These are phyloP conservation scores for Cottoperca gobio DNA, from an alignment of 2,797 vertebrate species.

Conservation along the genomic window DNA sequence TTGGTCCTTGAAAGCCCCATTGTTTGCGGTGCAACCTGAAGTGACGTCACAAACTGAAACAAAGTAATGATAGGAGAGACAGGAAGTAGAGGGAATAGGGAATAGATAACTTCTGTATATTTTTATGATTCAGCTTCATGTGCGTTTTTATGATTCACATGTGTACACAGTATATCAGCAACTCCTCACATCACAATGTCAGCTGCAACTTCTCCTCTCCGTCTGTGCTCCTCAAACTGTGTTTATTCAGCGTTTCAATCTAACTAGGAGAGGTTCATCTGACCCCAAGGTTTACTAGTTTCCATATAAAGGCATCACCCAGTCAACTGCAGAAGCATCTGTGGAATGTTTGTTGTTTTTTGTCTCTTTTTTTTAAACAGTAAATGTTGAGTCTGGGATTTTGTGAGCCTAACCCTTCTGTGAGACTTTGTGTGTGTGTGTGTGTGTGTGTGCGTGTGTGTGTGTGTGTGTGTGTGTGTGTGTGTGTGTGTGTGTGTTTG, in stretches of 20 bases:
- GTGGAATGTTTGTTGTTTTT: slow-evolving; percentile 82
- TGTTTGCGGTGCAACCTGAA: slow-evolving; percentile 42
- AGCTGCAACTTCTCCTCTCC: slow-evolving; percentile 16
- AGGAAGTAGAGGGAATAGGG: slow-evolving; percentile 17
- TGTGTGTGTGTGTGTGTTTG: not conserved
- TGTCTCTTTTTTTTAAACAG: slow-evolving; percentile 31
- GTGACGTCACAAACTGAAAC: slow-evolving; percentile 6
- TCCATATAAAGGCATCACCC: slow-evolving; percentile 85
- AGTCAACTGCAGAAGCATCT: slow-evolving; percentile 74
- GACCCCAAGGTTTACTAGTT: slow-evolving; percentile 67
- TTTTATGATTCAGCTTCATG: slow-evolving; percentile 1
- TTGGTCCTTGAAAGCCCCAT: slow-evolving; percentile 51
- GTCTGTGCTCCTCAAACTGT: slow-evolving; percentile 31
- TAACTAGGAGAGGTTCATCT: slow-evolving; percentile 45
- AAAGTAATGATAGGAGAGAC: slow-evolving; percentile 14
- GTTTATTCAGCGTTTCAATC: slow-evolving; percentile 66
- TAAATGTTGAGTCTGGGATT: slow-evolving; percentile 56
- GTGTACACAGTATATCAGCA: slow-evolving; percentile 8
- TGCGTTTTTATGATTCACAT: slow-evolving; percentile 7
- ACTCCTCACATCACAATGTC: slow-evolving; percentile 8
- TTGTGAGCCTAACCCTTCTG: slow-evolving; percentile 37
- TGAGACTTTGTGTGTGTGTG: not conserved
- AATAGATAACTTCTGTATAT: not conserved
- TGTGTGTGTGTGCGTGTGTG: not conserved
- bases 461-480: not conserved